A percentile compares a stretch with the other conserved stretches of the same genome.
Evolutionary conservation across 2,113 vertebrate species (phyloP).

Genomic region (Pantherophis guttatus): DNA sequence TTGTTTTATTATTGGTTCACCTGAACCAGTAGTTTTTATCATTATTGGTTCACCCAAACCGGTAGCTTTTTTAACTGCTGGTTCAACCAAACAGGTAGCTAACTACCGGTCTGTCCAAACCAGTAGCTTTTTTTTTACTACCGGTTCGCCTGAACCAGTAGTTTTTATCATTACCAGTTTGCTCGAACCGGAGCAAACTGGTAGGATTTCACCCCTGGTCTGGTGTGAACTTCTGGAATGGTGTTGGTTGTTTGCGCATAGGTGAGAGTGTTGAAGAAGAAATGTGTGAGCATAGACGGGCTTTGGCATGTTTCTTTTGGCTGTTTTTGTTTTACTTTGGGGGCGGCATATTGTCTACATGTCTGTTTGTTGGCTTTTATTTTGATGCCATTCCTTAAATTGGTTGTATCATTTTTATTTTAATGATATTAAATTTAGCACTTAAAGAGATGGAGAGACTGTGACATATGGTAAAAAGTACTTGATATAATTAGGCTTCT

Average conservation of each 20-base stretch:
- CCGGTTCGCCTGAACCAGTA: no score
- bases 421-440: conserved; percentile 21
- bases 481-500: conserved; percentile 19
- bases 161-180: no score
- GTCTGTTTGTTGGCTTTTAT: neutral
- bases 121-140: no score
- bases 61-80: no score
- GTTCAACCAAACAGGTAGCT: no score
- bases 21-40: no score
- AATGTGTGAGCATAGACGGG: neutral
- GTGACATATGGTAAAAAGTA: neutral
- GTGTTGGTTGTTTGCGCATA: neutral
- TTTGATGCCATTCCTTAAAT: neutral
- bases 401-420: conserved; percentile 1
- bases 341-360: neutral
- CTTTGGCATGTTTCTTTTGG: neutral
- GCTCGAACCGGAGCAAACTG: no score
- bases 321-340: neutral
- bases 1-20: no score
- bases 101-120: no score
- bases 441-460: neutral
- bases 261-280: neutral
- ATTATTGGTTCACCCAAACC: no score
- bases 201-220: neutral
- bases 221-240: neutral